Percentiles rank a stretch among this genome's conserved stretches.
These are phyloP conservation scores for Vanessa atalanta DNA, from an alignment of 1,140 invertebrate genomes.

Conservation along the genomic window DNA sequence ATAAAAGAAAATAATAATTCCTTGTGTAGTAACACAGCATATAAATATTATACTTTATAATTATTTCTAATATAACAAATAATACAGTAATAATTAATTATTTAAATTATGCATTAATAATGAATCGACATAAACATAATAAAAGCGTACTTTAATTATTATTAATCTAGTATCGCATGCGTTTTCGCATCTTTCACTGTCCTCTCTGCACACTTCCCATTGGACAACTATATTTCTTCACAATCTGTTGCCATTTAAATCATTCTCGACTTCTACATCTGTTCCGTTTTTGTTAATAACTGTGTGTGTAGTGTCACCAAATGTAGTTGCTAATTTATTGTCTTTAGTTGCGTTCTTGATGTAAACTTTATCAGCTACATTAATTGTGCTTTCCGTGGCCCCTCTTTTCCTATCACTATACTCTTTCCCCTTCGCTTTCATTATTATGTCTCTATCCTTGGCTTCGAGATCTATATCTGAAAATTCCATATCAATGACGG, in stretches of 20 bases:
- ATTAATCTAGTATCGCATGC: too few species aligned
- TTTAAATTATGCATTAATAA: too few species aligned
- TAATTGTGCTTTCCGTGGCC: slow-evolving; percentile 26
- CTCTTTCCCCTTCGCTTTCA: slow-evolving; percentile 39
- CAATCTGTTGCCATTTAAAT: slow-evolving; percentile 30
- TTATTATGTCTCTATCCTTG: slow-evolving; percentile 40
- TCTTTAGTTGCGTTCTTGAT: slow-evolving; percentile 37
- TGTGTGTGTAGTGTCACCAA: slow-evolving; percentile 28
- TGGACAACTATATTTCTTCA: slow-evolving; percentile 25
- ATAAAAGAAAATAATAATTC: too few species aligned
- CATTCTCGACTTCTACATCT: neutral
- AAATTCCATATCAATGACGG: slow-evolving; percentile 15
- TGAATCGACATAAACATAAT: too few species aligned
- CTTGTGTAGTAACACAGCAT: too few species aligned
- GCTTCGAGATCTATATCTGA: slow-evolving; percentile 33
- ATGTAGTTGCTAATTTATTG: slow-evolving; percentile 36
- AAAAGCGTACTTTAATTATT: too few species aligned
- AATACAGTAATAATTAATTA: too few species aligned
- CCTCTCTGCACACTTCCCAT: slow-evolving; percentile 21
- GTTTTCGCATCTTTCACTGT: neutral
- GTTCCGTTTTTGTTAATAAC: neutral
- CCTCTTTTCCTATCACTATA: slow-evolving; percentile 35
- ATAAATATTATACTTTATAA: too few species aligned
- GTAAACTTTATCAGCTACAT: slow-evolving; percentile 44
- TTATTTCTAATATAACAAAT: too few species aligned